phyloP scores from a whole-genome alignment of 2,888 invertebrate genomes.

The Noctua janthe region DNA sequence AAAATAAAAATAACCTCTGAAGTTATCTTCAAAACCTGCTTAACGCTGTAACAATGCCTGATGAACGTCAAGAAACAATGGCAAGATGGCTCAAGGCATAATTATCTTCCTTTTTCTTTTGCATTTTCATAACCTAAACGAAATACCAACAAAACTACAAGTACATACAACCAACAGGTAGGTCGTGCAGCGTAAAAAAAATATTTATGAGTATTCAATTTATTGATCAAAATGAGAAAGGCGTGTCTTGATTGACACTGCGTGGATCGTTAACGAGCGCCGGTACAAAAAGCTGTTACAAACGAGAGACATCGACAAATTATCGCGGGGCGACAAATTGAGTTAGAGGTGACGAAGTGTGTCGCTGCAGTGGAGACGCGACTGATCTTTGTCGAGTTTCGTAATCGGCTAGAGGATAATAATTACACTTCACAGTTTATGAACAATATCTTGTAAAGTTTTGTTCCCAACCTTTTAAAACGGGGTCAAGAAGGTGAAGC shows the following conservation, averaged over 20 bases:
- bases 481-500: background rate
- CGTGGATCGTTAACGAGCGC: constrained; percentile 66
- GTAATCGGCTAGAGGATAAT: constrained; percentile 36
- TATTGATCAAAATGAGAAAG: constrained; percentile 55
- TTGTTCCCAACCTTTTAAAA: background rate
- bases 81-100: constrained; percentile 22
- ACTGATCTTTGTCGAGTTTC: constrained; percentile 47
- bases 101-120: constrained; percentile 33
- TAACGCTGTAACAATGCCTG: constrained; percentile 17
- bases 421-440: constrained; percentile 21
- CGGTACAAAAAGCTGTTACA: constrained; percentile 65
- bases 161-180: constrained; percentile 4
- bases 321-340: constrained; percentile 74
- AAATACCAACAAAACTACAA: constrained; percentile 11
- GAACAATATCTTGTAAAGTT: constrained; percentile 6
- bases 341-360: constrained; percentile 73
- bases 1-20: constrained; percentile 6
- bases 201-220: constrained; percentile 46
- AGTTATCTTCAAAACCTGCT: constrained; percentile 18
- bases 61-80: constrained; percentile 20
- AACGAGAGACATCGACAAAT: constrained; percentile 75
- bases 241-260: constrained; percentile 67
- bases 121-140: constrained; percentile 23
- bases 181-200: constrained; percentile 1
- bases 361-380: constrained; percentile 45